These are phyloP conservation scores for Epiblema foenella DNA, from an alignment of 2,888 invertebrate species.

Conservation along the genomic window DNA sequence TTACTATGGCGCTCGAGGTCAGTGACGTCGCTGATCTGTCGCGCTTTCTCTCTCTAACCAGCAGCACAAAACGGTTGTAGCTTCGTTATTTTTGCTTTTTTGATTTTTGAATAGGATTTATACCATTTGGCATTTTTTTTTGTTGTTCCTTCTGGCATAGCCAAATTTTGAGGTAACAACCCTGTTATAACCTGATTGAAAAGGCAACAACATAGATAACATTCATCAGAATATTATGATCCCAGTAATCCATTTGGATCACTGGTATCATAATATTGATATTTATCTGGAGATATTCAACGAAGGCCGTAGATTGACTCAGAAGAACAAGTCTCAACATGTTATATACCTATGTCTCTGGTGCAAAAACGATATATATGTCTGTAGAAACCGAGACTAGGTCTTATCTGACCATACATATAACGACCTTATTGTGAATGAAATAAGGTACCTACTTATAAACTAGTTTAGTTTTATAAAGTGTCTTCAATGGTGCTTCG, in stretches of 20 bases:
- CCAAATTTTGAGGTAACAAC: too few species aligned
- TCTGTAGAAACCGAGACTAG: neutral
- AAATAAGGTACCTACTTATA: neutral
- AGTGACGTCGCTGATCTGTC: too few species aligned
- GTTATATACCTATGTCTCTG: neutral
- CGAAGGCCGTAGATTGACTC: constrained; percentile 1
- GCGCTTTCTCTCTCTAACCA: too few species aligned
- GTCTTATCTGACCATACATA: neutral
- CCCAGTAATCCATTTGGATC: neutral
- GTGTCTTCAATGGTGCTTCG: neutral
- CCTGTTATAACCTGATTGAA: neutral
- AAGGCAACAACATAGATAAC: neutral
- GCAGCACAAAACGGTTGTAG: too few species aligned
- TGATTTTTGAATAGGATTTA: too few species aligned
- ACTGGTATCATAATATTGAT: too few species aligned
- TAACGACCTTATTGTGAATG: constrained; percentile 1
- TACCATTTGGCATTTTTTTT: too few species aligned
- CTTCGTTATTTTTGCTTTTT: too few species aligned
- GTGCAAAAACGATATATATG: neutral
- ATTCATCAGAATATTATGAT: neutral
- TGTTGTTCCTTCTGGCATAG: too few species aligned
- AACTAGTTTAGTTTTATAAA: neutral
- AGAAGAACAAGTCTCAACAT: constrained; percentile 19
- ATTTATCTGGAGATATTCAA: neutral
- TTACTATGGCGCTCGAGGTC: too few species aligned